phyloP scores from a whole-genome alignment of 2,113 vertebrate genomes.

The Cyprinodon brontotheroides region DNA sequence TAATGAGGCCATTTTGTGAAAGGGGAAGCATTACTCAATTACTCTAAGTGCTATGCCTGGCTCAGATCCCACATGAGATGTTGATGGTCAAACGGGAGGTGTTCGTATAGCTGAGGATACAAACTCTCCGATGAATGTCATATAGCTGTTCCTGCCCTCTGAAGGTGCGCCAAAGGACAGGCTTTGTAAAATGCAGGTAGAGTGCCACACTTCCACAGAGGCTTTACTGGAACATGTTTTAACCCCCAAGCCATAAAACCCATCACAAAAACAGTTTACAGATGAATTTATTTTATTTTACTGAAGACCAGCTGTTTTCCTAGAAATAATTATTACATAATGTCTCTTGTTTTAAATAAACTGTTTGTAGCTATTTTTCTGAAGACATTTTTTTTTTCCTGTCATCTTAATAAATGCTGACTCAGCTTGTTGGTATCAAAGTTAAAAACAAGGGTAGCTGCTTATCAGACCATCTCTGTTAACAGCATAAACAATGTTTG shows the following conservation, averaged over 20 bases:
- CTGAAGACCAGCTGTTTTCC: not conserved
- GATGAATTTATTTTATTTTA: not conserved
- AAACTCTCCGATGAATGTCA: constrained; percentile 36
- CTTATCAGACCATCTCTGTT: constrained; percentile 39
- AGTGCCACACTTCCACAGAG: not conserved
- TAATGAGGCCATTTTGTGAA: constrained; percentile 72
- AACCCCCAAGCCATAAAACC: not conserved
- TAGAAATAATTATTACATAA: constrained; percentile 19
- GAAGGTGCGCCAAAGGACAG: constrained; percentile 43
- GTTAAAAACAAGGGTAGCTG: constrained; percentile 43
- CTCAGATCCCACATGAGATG: constrained; percentile 40
- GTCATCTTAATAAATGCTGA: constrained; percentile 35
- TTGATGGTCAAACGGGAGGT: constrained; percentile 47
- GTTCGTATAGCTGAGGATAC: constrained; percentile 27
- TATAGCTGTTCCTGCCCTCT: constrained; percentile 25
- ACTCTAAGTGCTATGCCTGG: constrained; percentile 75
- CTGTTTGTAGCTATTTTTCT: constrained; percentile 33
- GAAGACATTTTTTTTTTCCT: not conserved
- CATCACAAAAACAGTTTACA: too few relatives aligned
- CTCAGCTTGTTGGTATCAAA: constrained; percentile 1
- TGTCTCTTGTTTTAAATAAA: constrained; percentile 62
- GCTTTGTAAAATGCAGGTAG: constrained; percentile 12
- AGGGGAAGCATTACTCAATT: constrained; percentile 71
- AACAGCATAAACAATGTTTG: constrained; percentile 48
- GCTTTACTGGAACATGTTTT: constrained; percentile 6